phyloP scores from a whole-genome alignment of 2,888 invertebrate species.

The Sarcophaga subvicina region DNA sequence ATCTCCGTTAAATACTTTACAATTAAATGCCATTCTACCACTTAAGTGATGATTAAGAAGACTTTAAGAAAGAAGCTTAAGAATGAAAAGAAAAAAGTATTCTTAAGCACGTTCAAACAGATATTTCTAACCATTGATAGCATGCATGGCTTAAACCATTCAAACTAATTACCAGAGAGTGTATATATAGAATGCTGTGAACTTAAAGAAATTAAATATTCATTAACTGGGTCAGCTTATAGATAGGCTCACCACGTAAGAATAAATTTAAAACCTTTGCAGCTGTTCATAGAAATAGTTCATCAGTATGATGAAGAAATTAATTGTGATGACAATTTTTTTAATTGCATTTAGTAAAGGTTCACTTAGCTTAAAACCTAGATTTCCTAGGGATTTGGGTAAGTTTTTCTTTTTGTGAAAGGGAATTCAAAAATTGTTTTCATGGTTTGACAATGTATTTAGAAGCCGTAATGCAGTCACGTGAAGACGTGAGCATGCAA shows the following conservation, averaged over 20 bases:
- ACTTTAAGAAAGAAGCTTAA: no score
- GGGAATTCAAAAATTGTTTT: neutral
- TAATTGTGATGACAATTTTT: neutral
- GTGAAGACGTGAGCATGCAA: no score
- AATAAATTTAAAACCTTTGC: neutral
- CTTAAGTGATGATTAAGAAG: no score
- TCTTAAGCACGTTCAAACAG: no score
- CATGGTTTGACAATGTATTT: neutral
- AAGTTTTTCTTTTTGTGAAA: neutral
- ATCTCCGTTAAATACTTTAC: no score
- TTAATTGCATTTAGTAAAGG: neutral
- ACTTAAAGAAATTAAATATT: no score
- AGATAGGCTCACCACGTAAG: neutral
- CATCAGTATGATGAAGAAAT: neutral
- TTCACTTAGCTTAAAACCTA: neutral
- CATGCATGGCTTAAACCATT: no score
- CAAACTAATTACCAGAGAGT: neutral
- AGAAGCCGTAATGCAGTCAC: neutral
- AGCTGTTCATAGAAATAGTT: neutral
- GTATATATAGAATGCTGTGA: neutral
- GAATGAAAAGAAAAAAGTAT: no score
- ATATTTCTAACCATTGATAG: no score
- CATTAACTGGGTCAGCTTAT: no score
- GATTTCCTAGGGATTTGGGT: neutral
- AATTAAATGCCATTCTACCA: no score